phyloP scores from a whole-genome alignment of 2,113 vertebrate genomes.

The Gymnarchus niloticus region DNA sequence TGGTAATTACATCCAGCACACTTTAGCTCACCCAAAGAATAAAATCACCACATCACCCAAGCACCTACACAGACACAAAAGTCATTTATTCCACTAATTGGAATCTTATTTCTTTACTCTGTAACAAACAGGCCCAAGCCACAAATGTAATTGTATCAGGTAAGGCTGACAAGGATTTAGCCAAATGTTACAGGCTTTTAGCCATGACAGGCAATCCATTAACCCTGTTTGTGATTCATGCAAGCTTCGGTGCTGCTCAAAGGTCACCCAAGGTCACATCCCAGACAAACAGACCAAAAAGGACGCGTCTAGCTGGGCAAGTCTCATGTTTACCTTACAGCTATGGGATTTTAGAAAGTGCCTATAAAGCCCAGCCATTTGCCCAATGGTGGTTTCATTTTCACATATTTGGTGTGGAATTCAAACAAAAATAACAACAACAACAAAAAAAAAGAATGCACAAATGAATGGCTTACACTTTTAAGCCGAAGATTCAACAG shows the following conservation, averaged over 20 bases:
- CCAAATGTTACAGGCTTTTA: not conserved
- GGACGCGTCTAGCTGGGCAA: not conserved
- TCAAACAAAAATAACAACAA: not conserved
- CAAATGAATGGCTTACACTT: not conserved
- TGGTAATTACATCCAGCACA: not conserved
- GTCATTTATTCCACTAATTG: constrained; percentile 9
- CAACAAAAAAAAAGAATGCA: not conserved
- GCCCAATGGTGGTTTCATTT: not conserved
- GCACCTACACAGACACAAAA: not conserved
- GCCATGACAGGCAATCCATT: not conserved
- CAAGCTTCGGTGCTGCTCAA: not conserved
- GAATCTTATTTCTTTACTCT: constrained; percentile 7
- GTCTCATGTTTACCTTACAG: not conserved
- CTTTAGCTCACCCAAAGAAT: not conserved
- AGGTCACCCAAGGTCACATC: not conserved
- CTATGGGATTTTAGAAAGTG: too few species aligned
- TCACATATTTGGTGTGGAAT: not conserved
- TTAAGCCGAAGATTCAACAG: not conserved
- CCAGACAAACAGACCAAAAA: not conserved
- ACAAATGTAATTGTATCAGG: constrained; percentile 10
- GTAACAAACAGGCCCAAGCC: not conserved
- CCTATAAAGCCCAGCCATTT: not conserved
- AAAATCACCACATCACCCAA: not conserved
- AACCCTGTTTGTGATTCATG: not conserved
- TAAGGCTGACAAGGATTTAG: constrained; percentile 28